phyloP scores from a whole-genome alignment of 2,888 invertebrate species.

The Oscheius myriophilus region DNA sequence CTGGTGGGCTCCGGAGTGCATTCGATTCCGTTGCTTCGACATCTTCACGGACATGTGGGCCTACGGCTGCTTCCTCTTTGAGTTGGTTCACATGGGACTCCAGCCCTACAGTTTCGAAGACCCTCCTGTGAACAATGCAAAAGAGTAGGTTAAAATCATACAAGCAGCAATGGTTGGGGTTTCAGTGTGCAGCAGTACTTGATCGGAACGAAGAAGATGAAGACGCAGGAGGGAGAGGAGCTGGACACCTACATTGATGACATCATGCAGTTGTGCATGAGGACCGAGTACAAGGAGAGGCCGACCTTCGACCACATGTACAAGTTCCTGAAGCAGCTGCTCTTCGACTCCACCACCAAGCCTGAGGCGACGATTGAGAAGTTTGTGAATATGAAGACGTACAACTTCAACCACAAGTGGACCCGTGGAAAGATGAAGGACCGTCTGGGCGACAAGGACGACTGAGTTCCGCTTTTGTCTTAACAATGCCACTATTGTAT shows the following conservation, averaged over 20 bases:
- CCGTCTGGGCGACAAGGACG: neutral
- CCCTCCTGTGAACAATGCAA: neutral
- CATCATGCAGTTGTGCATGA: conserved; percentile 20
- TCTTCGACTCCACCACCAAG: conserved; percentile 11
- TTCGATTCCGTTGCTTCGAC: conserved; percentile 11
- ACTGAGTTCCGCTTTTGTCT: neutral
- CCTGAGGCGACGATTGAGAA: conserved; percentile 16
- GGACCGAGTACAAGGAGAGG: neutral
- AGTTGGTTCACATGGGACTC: conserved; percentile 18
- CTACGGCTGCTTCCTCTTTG: conserved; percentile 26
- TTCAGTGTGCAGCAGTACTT: neutral
- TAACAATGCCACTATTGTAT: neutral
- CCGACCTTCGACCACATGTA: conserved; percentile 25
- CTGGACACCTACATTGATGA: conserved; percentile 21
- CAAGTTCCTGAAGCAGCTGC: conserved; percentile 11
- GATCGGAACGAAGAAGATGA: neutral
- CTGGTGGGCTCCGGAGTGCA: conserved; percentile 24
- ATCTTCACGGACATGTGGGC: conserved; percentile 26
- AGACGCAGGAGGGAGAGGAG: neutral
- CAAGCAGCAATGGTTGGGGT: neutral
- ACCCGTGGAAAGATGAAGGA: conserved; percentile 9
- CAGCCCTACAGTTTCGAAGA: conserved; percentile 12
- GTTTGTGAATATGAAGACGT: neutral
- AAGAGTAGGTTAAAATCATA: conserved; percentile 1
- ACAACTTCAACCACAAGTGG: conserved; percentile 13